Conservation (phyloP, 2,113 vertebrate species). For the Pontoporia blainvillei region DNA sequence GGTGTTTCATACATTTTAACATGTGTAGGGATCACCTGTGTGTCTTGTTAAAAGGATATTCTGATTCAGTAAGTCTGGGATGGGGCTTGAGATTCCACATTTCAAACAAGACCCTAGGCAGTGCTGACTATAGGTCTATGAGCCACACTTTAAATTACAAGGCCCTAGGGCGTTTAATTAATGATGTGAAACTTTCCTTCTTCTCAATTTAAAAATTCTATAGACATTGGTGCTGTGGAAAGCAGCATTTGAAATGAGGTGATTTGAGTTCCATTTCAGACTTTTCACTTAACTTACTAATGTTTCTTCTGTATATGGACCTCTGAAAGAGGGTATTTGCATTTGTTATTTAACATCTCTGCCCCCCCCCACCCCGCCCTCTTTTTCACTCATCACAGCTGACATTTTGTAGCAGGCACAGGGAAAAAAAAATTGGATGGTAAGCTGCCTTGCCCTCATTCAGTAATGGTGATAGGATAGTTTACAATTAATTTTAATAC, state of each 20-base stretch:
- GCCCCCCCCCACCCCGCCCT: fast-evolving
- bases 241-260: not conserved
- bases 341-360: not conserved
- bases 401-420: not conserved
- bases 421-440: not conserved
- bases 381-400: not conserved
- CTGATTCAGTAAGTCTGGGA: not conserved
- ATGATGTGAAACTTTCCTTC: not conserved
- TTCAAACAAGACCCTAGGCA: not conserved
- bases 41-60: not conserved
- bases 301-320: not conserved
- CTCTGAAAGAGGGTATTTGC: not conserved
- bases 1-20: not conserved
- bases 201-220: not conserved
- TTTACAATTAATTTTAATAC: not conserved
- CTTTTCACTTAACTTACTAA: not conserved
- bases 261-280: not conserved
- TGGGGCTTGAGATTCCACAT: not conserved
- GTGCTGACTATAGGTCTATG: not conserved
- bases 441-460: not conserved
- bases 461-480: not conserved
- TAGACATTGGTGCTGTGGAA: not conserved
- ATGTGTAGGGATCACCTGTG: not conserved
- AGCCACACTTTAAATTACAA: not conserved
- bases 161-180: not conserved